Base-by-base conservation (phyloP, 2,113 vertebrate species). In the Brevimyrus niger region DNA sequence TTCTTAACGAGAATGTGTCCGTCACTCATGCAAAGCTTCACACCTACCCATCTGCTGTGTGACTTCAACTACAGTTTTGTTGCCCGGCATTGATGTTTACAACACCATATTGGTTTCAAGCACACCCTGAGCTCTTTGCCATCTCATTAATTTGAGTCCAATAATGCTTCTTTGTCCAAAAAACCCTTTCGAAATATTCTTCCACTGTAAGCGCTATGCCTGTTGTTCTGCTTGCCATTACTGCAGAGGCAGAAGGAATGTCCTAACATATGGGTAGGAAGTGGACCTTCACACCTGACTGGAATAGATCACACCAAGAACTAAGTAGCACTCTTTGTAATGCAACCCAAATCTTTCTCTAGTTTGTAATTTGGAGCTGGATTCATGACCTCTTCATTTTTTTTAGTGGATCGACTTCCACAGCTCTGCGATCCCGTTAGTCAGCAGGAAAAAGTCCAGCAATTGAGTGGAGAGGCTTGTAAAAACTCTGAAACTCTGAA, bases 391-490 rank as follows among this genome's bases (percentile, higher is more conserved):
- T 23, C 87, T 38, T 58, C 89, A 48, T 88, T 92, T 92, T 91
- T 42, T 53, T 92, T 89, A 92, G 51, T 91, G 42, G 42, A 83
- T 55, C 69, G n/a, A 44, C 31, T 89, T 89, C 89, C 90, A 88
- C 82, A 88, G 85, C 87, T 87, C 44, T 42, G 86, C 86, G 27
- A 76, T 84, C 87, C 53, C 47, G 15, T 69, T 83, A 87, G 85
- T 89, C 38, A 48, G 88, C 51, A 90, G 92, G 92, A 90, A 90
- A 89, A 76, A 86, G 90, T 90, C 93, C 58, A 82, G 90, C 82
- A 89, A n/a, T 89, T 86, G 13, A 87, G 91, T 89, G 91, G 92
- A 90, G 48, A 69, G 89, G 91, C 61, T 87, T 83, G 84, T 91
- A 91, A 93, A 90, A 38, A 88, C 21, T 83, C 88, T 53, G 23